A percentile compares a stretch with the other conserved stretches of the same genome.
Evolutionary conservation across 2,888 invertebrate genomes (phyloP).

Genomic region (Adela reaumurella): DNA sequence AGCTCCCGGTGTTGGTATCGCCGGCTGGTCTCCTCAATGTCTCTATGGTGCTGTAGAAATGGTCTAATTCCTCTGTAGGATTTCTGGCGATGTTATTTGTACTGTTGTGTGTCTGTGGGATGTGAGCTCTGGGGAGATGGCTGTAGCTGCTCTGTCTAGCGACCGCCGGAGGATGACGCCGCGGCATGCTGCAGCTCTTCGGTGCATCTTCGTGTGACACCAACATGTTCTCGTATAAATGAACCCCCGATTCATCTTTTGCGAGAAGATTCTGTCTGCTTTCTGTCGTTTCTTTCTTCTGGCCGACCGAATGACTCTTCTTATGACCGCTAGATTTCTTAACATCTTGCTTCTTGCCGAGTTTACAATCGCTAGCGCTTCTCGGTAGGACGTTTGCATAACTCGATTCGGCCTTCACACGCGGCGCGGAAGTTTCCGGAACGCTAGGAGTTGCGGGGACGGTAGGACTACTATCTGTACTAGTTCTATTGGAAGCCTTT

Average conservation of each 20-base stretch:
- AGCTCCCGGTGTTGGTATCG: constrained; percentile 31
- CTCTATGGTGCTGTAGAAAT: constrained; percentile 40
- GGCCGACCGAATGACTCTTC: constrained; percentile 47
- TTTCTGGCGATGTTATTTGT: constrained; percentile 30
- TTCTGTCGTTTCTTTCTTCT: constrained; percentile 41
- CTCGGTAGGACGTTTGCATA: constrained; percentile 42
- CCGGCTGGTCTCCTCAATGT: constrained; percentile 26
- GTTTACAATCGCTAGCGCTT: constrained; percentile 43
- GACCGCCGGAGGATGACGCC: constrained; percentile 32
- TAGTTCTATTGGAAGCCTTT: constrained; percentile 30
- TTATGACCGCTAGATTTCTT: constrained; percentile 25
- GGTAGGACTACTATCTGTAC: constrained; percentile 3
- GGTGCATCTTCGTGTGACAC: constrained; percentile 27
- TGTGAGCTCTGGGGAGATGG: constrained; percentile 34
- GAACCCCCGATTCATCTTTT: constrained; percentile 32
- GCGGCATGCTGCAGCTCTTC: constrained; percentile 47
- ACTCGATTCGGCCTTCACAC: constrained; percentile 25
- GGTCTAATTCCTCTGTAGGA: constrained; percentile 32
- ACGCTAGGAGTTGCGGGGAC: constrained; percentile 14
- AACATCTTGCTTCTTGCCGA: constrained; percentile 31
- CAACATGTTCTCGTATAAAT: constrained; percentile 46
- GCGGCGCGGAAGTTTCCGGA: constrained; percentile 23
- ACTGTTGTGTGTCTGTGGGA: constrained; percentile 32
- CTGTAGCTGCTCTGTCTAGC: constrained; percentile 41
- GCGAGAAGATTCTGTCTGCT: constrained; percentile 45